Conservation (phyloP, 2,113 vertebrate genomes). For the Callaeas wilsoni region DNA sequence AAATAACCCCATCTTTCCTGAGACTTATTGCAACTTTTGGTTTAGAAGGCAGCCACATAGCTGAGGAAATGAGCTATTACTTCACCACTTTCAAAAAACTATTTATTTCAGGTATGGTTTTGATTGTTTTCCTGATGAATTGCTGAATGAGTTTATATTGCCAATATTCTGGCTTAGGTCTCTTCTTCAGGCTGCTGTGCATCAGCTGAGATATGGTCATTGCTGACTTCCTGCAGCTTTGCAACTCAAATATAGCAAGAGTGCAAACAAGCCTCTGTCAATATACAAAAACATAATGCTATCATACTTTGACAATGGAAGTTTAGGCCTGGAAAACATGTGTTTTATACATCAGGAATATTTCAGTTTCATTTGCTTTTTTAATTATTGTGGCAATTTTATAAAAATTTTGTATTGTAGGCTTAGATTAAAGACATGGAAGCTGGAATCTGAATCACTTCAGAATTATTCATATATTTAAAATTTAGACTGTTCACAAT, state of each 20-base stretch:
- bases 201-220: not conserved
- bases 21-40: not conserved
- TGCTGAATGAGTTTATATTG: not conserved
- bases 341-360: not conserved
- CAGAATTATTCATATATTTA: not conserved
- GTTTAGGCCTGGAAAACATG: not conserved
- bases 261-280: not conserved
- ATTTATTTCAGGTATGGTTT: not conserved
- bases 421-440: not conserved
- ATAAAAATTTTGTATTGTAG: not conserved
- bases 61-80: not conserved
- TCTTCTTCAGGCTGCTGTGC: not conserved
- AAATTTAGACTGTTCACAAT: not conserved
- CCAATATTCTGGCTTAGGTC: not conserved
- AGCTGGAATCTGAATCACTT: not conserved
- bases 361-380: not conserved
- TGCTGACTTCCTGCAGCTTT: not conserved
- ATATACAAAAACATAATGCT: not conserved
- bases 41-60: not conserved
- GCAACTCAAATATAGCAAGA: not conserved
- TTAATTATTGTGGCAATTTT: not conserved
- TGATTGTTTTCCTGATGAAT: not conserved
- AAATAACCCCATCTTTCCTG: not conserved
- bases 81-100: not conserved
- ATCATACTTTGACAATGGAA: not conserved